These are phyloP conservation scores for Erinaceus europaeus DNA, from an alignment of 2,113 vertebrate genomes.

Conservation along the genomic window DNA sequence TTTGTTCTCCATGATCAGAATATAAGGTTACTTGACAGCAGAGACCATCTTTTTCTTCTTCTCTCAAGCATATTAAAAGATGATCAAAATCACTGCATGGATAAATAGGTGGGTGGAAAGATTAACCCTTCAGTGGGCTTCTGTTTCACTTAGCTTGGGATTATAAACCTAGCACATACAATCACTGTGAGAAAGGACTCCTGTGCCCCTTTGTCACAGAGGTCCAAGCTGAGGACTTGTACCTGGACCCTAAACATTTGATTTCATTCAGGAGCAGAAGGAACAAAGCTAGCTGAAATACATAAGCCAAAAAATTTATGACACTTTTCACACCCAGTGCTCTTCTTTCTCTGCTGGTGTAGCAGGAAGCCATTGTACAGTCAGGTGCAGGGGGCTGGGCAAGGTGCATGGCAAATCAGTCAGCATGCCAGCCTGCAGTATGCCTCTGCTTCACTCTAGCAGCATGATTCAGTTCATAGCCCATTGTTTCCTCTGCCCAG, in stretches of 20 bases:
- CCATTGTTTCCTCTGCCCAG: slow-evolving; percentile 41
- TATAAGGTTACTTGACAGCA: neutral
- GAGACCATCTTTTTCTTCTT: neutral
- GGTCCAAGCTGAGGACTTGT: neutral
- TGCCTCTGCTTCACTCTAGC: neutral
- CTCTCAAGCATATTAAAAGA: neutral
- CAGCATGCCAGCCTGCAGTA: no score
- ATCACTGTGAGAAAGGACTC: neutral
- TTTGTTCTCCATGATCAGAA: neutral
- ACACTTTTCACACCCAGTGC: neutral
- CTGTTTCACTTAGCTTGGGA: neutral
- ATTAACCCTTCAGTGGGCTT: neutral
- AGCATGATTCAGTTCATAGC: neutral
- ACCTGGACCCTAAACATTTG: neutral
- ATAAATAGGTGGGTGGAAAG: neutral
- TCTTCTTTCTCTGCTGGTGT: neutral
- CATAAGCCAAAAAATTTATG: neutral
- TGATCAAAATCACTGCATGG: neutral
- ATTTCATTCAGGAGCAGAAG: neutral
- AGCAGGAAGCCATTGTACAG: neutral
- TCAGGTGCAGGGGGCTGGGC: no score
- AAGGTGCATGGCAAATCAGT: accelerated
- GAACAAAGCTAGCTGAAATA: neutral
- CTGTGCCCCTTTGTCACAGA: neutral
- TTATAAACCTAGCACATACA: neutral